Evolutionary conservation across 2,797 vertebrate genomes (phyloP).

Genomic region (Pseudomugil gertrudae): DNA sequence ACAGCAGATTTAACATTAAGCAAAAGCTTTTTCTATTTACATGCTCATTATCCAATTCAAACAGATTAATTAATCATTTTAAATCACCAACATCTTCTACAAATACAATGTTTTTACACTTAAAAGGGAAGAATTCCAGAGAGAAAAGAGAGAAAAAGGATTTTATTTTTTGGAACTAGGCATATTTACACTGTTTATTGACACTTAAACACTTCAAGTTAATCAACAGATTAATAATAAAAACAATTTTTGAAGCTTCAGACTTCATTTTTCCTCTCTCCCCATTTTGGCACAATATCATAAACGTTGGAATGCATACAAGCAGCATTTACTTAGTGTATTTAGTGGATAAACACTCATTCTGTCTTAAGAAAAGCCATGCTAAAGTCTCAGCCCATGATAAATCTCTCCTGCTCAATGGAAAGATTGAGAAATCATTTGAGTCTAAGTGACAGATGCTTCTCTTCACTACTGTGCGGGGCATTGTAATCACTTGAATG

Average conservation of each 20-base stretch:
- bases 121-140: neutral
- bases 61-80: neutral
- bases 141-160: neutral
- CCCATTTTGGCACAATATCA: constrained; percentile 3
- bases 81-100: neutral
- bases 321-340: constrained; percentile 20
- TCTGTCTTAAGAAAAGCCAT: constrained; percentile 26
- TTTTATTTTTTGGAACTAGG: constrained; percentile 1
- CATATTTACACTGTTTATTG: constrained; percentile 1
- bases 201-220: neutral
- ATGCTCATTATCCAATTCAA: constrained; percentile 1
- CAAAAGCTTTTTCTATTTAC: constrained; percentile 9
- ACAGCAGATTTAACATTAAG: constrained; percentile 10
- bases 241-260: neutral
- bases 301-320: constrained; percentile 16
- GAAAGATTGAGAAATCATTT: constrained; percentile 75
- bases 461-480: constrained; percentile 68
- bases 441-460: constrained; percentile 78
- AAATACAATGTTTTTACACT: neutral
- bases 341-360: constrained; percentile 7
- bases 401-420: constrained; percentile 47
- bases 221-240: neutral
- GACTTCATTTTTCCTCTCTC: neutral
- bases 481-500: constrained; percentile 77
- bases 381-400: constrained; percentile 11